A percentile compares a stretch with the other conserved stretches of the same genome.
Evolutionary conservation across 1,140 invertebrate genomes (phyloP).

Genomic region (Euura saliciscinereae): DNA sequence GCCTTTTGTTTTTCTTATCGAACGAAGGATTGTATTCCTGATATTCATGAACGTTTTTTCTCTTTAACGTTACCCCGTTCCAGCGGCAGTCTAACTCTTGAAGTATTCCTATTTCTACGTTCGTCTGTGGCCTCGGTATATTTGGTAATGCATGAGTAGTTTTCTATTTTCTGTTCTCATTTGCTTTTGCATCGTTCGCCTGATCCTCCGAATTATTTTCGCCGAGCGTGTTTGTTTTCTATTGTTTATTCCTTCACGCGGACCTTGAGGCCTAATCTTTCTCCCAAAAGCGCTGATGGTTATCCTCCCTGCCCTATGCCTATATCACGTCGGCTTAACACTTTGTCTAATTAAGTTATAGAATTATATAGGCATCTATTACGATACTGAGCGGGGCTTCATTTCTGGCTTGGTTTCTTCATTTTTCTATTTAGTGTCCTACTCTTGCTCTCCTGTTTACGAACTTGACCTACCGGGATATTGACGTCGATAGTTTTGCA

Average conservation of each 20-base stretch:
- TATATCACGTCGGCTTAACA: constrained; percentile 8
- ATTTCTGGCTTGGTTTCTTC: constrained; percentile 39
- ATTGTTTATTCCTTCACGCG: too few relatives aligned
- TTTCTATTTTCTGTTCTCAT: neutral
- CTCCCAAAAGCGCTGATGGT: neutral
- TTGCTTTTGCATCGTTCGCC: neutral
- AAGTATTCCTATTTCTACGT: neutral
- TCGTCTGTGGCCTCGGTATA: neutral
- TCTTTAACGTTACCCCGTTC: neutral
- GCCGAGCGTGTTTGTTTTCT: too few relatives aligned
- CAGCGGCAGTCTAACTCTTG: neutral
- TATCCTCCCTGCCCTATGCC: neutral
- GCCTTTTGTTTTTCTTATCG: too few relatives aligned
- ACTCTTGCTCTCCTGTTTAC: neutral
- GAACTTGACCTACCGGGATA: neutral
- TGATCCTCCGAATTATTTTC: too few relatives aligned
- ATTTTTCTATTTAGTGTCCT: neutral
- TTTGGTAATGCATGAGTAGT: neutral
- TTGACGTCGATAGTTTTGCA: too few relatives aligned
- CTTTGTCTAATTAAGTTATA: constrained; percentile 53
- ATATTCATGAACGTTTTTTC: too few relatives aligned
- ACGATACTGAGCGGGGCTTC: constrained; percentile 52
- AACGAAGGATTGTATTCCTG: too few relatives aligned
- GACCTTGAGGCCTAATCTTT: neutral
- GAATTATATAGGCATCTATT: constrained; percentile 50